These are phyloP conservation scores for Thunnus thynnus DNA, from an alignment of 2,113 vertebrate species.

Conservation along the genomic window DNA sequence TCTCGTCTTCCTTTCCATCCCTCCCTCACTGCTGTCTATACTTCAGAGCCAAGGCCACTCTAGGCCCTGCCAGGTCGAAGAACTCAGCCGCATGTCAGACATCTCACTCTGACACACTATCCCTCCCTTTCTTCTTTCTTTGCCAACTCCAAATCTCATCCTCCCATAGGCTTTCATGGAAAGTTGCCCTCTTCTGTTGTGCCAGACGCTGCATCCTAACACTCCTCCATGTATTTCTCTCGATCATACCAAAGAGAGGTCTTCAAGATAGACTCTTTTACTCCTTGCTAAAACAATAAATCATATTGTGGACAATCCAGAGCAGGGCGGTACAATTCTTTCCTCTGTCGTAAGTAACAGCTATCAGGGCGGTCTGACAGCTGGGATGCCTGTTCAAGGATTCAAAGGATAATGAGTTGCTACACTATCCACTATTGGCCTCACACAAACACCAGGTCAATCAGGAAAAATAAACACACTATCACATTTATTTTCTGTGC, in stretches of 20 bases:
- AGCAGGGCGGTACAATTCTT: background rate
- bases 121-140: slow-evolving; percentile 51
- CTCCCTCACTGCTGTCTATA: slow-evolving; percentile 37
- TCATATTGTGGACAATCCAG: slow-evolving; percentile 35
- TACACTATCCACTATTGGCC: background rate
- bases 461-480: slow-evolving; percentile 8
- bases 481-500: background rate
- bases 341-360: slow-evolving; percentile 21
- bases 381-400: slow-evolving; percentile 36
- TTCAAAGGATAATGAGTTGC: slow-evolving; percentile 26
- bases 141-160: slow-evolving; percentile 55
- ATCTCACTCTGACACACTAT: slow-evolving; percentile 60
- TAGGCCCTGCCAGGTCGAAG: slow-evolving; percentile 67
- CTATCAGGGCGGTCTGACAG: slow-evolving; percentile 27
- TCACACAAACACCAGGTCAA: background rate
- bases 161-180: slow-evolving; percentile 57
- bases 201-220: slow-evolving; percentile 61
- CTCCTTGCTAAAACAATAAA: slow-evolving; percentile 54
- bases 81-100: slow-evolving; percentile 70
- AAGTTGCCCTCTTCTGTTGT: slow-evolving; percentile 48
- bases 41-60: slow-evolving; percentile 57
- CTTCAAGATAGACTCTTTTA: slow-evolving; percentile 59
- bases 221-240: slow-evolving; percentile 32
- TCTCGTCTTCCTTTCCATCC: slow-evolving; percentile 38
- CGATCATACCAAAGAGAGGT: slow-evolving; percentile 32